Evolutionary conservation across 2,797 vertebrate species (phyloP).

Genomic region (Pagetopsis macropterus): DNA sequence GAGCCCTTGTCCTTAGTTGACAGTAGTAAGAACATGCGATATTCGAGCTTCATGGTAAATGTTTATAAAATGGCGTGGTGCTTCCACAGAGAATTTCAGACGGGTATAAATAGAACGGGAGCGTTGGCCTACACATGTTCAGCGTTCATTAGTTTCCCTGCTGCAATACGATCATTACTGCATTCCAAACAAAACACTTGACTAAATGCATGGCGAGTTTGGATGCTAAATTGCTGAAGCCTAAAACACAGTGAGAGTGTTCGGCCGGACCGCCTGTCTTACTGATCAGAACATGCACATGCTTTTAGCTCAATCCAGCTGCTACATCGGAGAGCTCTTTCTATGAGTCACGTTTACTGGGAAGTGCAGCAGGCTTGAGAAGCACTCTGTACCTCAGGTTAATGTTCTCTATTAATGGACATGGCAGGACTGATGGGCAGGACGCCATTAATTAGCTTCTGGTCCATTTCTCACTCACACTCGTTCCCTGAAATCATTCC

Average conservation of each 20-base stretch:
- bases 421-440: constrained; percentile 79
- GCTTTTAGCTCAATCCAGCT: constrained; percentile 75
- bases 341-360: constrained; percentile 83
- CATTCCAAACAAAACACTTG: constrained; percentile 71
- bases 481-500: constrained; percentile 72
- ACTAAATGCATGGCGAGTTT: constrained; percentile 55
- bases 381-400: constrained; percentile 87
- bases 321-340: constrained; percentile 69
- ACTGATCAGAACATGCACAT: constrained; percentile 71
- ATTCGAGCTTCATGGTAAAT: constrained; percentile 33
- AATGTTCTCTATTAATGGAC: constrained; percentile 89
- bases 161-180: constrained; percentile 62
- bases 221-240: constrained; percentile 62
- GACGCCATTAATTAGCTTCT: constrained; percentile 85
- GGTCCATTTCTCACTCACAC: constrained; percentile 82
- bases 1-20: constrained; percentile 72
- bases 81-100: constrained; percentile 20
- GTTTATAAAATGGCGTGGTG: constrained; percentile 31
- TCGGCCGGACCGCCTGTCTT: constrained; percentile 48
- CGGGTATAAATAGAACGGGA: constrained; percentile 49
- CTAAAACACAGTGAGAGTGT: constrained; percentile 49
- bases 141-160: constrained; percentile 55
- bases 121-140: constrained; percentile 33
- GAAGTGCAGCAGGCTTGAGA: constrained; percentile 81
- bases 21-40: background rate